Evolutionary conservation across 1,140 invertebrate genomes (phyloP).

Genomic region (Nasonia giraulti): DNA sequence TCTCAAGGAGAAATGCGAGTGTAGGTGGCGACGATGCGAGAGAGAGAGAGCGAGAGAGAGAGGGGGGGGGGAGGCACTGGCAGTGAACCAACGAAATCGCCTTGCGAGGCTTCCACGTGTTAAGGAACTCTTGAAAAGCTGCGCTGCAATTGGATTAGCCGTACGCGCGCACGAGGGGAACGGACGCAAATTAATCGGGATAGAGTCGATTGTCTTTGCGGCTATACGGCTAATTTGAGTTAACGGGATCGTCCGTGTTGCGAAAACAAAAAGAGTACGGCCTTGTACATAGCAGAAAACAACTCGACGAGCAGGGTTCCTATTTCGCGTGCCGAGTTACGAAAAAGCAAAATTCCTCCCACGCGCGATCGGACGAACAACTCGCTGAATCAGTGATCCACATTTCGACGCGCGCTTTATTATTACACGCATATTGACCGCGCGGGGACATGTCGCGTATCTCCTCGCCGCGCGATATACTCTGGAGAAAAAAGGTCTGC

Average conservation of each 20-base stretch:
- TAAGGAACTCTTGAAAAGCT: constrained; percentile 27
- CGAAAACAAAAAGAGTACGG: too few relatives aligned
- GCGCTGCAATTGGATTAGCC: constrained; percentile 6
- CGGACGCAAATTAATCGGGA: not conserved
- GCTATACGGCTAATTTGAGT: too few relatives aligned
- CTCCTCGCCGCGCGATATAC: not conserved
- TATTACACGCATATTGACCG: not conserved
- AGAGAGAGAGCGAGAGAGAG: not conserved
- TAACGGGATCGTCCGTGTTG: too few relatives aligned
- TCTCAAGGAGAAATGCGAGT: not conserved
- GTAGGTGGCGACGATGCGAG: not conserved
- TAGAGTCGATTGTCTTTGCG: not conserved
- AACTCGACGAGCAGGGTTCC: too few relatives aligned
- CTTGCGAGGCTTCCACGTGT: constrained; percentile 32
- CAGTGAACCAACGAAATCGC: constrained; percentile 13
- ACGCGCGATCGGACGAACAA: constrained; percentile 26
- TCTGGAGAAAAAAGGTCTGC: not conserved
- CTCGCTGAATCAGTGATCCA: constrained; percentile 46
- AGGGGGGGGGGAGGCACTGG: not conserved
- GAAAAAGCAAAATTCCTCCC: constrained; percentile 30
- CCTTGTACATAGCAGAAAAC: too few relatives aligned
- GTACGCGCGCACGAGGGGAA: not conserved
- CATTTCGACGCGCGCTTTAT: constrained; percentile 15
- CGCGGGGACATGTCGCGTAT: not conserved
- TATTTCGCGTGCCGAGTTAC: too few relatives aligned